These are phyloP conservation scores for Papilio helenus DNA, from an alignment of 1,140 invertebrate species.

Conservation along the genomic window DNA sequence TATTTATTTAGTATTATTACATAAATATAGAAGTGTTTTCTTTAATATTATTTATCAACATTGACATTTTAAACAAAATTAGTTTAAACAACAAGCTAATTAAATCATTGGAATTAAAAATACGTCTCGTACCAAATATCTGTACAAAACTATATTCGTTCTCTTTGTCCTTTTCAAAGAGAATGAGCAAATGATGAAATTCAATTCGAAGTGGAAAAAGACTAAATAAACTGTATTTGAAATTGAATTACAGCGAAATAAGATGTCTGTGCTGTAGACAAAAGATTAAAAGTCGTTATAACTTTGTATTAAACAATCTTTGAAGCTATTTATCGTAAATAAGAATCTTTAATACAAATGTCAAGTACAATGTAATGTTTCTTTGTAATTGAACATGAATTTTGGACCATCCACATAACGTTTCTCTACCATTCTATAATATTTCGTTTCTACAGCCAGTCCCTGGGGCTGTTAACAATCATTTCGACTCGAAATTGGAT, in stretches of 20 bases:
- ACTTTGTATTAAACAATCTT: neutral
- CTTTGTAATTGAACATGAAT: slow-evolving; percentile 24
- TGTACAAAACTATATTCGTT: too few species aligned
- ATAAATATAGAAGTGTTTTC: too few species aligned
- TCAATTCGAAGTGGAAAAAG: too few species aligned
- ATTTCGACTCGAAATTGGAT: slow-evolving; percentile 18
- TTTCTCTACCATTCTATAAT: slow-evolving; percentile 5
- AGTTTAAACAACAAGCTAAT: too few species aligned
- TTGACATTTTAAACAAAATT: too few species aligned
- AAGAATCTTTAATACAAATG: neutral
- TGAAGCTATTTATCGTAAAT: neutral
- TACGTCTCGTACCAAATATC: too few species aligned
- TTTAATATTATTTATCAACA: too few species aligned
- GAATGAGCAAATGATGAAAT: too few species aligned
- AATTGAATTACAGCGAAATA: neutral
- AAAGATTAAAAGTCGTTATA: neutral
- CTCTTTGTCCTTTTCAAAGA: too few species aligned
- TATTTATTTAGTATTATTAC: too few species aligned
- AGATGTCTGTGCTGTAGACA: neutral
- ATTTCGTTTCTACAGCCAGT: slow-evolving; percentile 3
- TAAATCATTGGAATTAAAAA: too few species aligned
- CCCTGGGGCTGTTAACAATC: slow-evolving; percentile 11
- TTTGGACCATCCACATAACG: slow-evolving; percentile 8
- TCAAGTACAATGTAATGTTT: slow-evolving; percentile 12
- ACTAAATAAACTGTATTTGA: neutral